Evolutionary conservation across 1,140 invertebrate species (phyloP), one percentile per base, ranked within the genome.

Genomic region (Scaptomyza pallida): DNA sequence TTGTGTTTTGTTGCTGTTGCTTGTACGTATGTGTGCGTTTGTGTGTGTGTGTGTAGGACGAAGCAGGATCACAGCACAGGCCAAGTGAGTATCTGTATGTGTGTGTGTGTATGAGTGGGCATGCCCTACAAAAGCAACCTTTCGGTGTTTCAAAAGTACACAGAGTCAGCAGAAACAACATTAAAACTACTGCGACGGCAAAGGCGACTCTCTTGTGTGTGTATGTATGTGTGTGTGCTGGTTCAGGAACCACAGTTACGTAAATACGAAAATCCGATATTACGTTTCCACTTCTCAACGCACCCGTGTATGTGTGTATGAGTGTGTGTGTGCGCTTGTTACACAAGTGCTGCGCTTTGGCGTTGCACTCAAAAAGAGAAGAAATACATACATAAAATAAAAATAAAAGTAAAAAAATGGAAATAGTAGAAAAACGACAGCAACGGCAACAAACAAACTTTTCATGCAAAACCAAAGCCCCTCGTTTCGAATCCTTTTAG

Each of bases 201-300:
- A 57, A 61, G 73, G 62, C 78, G 73, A 47, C 78, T 57, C 47
- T 55, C 33, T 54, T 56, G 41, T 23, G 35, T 37, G 48, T 52
- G 51, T 67, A 33, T 71, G 60, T 43, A 17, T 44, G 60, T 48
- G 50, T 67, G 35, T 44, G 60, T 52, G 51, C 63, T 33, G 68
- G 60, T 37, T 37, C 41, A 59, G 40, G 64, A 88, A 78, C 74
- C 82, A 64, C 74, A 81, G 82, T 81, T 81, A 81, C 75, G 78
- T 81, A 88, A 86, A 86, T 86, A 88, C 59, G 77, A 86, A 86
- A 86, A 86, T 88, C 81, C 70, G 81, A 86, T 81, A 88, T 86
- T 78, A 88, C 77, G 74, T 81, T 86, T 88, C 81, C 67, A 83
- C 83, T 79, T 69, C 76, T 68, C 64, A 41, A 30, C 16, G 44